phyloP scores from a whole-genome alignment of 2,888 invertebrate species.

The Myopa testacea region DNA sequence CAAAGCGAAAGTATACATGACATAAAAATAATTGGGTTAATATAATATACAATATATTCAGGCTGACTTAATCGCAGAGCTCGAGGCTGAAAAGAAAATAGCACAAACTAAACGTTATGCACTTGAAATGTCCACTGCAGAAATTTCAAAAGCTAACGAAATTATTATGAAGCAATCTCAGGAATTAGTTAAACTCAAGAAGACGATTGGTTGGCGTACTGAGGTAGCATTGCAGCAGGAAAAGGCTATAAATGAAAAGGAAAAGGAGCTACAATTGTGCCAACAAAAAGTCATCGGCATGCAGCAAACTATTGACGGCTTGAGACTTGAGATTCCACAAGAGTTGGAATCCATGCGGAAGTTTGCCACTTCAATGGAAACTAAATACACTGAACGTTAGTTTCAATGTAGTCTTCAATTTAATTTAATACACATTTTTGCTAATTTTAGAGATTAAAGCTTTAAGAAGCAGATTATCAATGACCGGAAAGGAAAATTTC shows the following conservation, averaged over 20 bases:
- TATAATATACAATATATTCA: conserved; percentile 39
- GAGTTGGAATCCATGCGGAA: conserved; percentile 62
- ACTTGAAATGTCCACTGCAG: conserved; percentile 65
- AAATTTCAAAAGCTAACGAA: conserved; percentile 67
- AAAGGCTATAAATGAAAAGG: conserved; percentile 60
- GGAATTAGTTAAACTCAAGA: conserved; percentile 59
- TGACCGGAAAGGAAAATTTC: conserved; percentile 45
- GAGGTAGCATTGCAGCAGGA: conserved; percentile 66
- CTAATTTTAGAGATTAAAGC: conserved; percentile 52
- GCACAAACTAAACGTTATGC: conserved; percentile 65
- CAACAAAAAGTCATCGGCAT: conserved; percentile 56
- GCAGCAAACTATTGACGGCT: conserved; percentile 54
- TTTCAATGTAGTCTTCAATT: not conserved
- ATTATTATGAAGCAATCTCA: conserved; percentile 64
- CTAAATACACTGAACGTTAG: conserved; percentile 64
- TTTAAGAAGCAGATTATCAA: conserved; percentile 47
- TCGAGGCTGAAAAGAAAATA: conserved; percentile 67
- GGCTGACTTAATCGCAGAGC: conserved; percentile 64
- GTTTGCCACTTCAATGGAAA: conserved; percentile 60
- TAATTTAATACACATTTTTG: not conserved
- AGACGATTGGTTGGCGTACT: conserved; percentile 63
- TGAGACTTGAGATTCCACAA: conserved; percentile 60
- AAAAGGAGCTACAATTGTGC: conserved; percentile 53
- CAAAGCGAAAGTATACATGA: conserved; percentile 59
- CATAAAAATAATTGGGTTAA: not conserved